Base-by-base conservation (phyloP, 2,113 vertebrate genomes). In the Morone chrysops region DNA sequence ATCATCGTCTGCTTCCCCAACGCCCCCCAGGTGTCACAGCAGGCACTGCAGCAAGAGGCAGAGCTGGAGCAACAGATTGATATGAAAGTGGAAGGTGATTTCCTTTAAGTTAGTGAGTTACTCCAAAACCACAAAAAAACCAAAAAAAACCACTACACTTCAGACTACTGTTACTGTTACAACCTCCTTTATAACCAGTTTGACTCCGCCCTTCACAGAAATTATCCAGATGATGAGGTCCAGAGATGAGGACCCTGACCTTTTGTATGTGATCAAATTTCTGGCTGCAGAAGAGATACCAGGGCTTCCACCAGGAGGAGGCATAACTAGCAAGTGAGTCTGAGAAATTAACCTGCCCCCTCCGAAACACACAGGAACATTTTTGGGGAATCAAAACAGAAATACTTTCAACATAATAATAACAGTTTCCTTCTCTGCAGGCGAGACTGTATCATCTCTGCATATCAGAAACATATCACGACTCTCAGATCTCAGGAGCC, bases 301-400 rank as follows among this genome's bases (percentile, higher is more conserved):
- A 0, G 94, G 94, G 45, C 93, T 97, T 16, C 97, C 96, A 82
- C 94, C 95, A 25, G 96, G 96, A 36, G 96, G 96, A 22, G 96
- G 96, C 25, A 90, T 97, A 80, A 93, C 94, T 65, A 95, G 96
- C 96, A 96, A 96, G 96, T 96, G 81, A 96, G 96, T 78, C 63
- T 9, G 36, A 84, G 17, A 36, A 59, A 51, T 3, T 5, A 0
- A 13, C 5, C 45, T 9, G 9, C 3, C 11, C 14, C 6, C 45
- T 0, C 25, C 31, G 31, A 9, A 16, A 25, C 18, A 54, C 8
- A 10, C 18, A 45, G 31, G 16, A 0, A 40, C 10, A 45, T n/a
- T 36, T 56, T 47, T 3, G 12, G 2, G 10, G 6, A 41, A 53
- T 53, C 6, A 41, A 51, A 43, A 31, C 7, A 10, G 7, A 45